phyloP scores from a whole-genome alignment of 2,888 invertebrate genomes.

The Drosophila neonasuta region DNA sequence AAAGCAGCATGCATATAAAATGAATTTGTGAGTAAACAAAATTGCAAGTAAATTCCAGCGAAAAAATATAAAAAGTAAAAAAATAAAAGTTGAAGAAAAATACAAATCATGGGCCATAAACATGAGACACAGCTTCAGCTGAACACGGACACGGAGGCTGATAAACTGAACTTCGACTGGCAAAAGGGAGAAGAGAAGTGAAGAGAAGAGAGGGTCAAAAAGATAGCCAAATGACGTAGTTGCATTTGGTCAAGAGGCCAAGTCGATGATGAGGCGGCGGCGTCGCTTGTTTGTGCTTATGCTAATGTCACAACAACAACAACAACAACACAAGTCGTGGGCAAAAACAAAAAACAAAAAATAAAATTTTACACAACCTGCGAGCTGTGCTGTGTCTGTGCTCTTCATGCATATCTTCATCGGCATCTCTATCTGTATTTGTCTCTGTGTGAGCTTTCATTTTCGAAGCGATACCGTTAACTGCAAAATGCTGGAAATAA shows the following conservation, averaged over 20 bases:
- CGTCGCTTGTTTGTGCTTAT: constrained; percentile 51
- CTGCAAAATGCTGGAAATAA: constrained; percentile 63
- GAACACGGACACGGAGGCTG: constrained; percentile 21
- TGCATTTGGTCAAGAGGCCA: constrained; percentile 61
- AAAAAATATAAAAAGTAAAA: constrained; percentile 33
- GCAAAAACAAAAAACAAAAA: constrained; percentile 58
- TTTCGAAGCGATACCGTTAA: constrained; percentile 80
- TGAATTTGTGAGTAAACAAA: constrained; percentile 48
- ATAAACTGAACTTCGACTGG: not conserved
- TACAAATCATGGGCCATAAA: constrained; percentile 65
- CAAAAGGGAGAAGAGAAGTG: constrained; percentile 27
- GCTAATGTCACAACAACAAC: constrained; percentile 51
- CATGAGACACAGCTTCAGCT: constrained; percentile 47
- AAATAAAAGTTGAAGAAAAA: constrained; percentile 35
- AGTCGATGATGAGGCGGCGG: constrained; percentile 35
- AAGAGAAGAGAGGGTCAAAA: constrained; percentile 41
- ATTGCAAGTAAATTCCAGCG: constrained; percentile 62
- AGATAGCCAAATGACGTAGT: constrained; percentile 63
- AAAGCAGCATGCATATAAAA: constrained; percentile 46
- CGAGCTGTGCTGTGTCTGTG: constrained; percentile 45
- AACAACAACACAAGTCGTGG: constrained; percentile 53
- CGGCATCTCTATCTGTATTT: constrained; percentile 27
- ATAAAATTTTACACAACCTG: constrained; percentile 67
- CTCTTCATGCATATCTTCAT: constrained; percentile 30
- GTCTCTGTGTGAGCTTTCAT: constrained; percentile 78